Percentiles rank a stretch among this genome's conserved stretches.
Evolutionary conservation across 37 sponge, comb jelly and placozoan genomes (phyloP).

Genomic region (Aplysina aerophoba): DNA sequence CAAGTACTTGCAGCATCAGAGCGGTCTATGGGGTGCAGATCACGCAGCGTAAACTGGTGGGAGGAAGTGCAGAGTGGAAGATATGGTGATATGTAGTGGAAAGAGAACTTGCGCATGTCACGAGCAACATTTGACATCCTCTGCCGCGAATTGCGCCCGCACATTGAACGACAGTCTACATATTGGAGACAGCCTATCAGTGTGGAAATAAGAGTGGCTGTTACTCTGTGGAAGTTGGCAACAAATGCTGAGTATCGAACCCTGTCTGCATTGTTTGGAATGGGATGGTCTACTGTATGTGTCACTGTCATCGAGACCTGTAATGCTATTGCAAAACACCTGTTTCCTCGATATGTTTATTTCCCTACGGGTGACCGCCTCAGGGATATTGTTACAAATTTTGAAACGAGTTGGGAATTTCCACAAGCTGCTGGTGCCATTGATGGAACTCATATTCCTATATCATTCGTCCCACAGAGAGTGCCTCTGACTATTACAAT

Average conservation of each 20-base stretch:
- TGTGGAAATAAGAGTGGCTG: slow-evolving; percentile 32
- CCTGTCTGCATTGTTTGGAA: slow-evolving; percentile 29
- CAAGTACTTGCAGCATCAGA: no score
- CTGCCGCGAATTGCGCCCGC: slow-evolving; percentile 14
- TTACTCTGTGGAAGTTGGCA: slow-evolving; percentile 43
- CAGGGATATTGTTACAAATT: background rate
- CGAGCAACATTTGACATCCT: slow-evolving; percentile 18
- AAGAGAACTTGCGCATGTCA: slow-evolving; percentile 30
- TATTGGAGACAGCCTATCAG: background rate
- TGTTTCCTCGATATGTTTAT: slow-evolving; percentile 31
- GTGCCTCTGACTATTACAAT: slow-evolving; percentile 22
- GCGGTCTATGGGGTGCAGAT: slow-evolving; percentile 9
- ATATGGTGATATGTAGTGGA: slow-evolving; percentile 34
- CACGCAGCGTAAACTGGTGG: background rate
- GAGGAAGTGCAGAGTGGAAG: background rate
- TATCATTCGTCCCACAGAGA: background rate
- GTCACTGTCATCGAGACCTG: slow-evolving; percentile 20
- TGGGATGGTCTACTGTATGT: slow-evolving; percentile 34
- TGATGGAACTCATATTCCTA: slow-evolving; percentile 20
- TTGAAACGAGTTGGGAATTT: slow-evolving; percentile 12
- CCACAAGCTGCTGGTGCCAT: slow-evolving; percentile 33
- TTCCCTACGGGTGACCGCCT: background rate
- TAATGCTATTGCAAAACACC: slow-evolving; percentile 22
- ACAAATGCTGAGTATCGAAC: slow-evolving; percentile 42
- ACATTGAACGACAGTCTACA: background rate